A percentile compares a stretch with the other conserved stretches of the same genome.
These are phyloP conservation scores for Pammene fasciana DNA, from an alignment of 2,888 invertebrate species.

Conservation along the genomic window DNA sequence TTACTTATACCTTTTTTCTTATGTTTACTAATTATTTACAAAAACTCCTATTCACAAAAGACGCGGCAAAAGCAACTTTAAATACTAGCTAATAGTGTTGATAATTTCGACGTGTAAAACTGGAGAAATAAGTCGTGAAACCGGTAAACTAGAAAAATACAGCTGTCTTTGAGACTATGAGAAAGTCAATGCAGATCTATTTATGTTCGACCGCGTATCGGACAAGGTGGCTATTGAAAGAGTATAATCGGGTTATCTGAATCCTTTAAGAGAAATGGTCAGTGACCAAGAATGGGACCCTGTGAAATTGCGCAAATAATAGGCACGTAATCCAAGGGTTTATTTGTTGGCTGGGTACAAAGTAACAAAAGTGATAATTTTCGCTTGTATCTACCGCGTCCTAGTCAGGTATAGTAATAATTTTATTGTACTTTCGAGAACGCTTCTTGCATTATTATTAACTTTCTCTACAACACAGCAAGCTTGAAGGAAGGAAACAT, in stretches of 20 bases:
- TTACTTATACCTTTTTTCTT: conserved; percentile 31
- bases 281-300: conserved; percentile 4
- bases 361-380: conserved; percentile 20
- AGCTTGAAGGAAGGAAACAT: conserved; percentile 20
- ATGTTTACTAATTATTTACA: conserved; percentile 17
- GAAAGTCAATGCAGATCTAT: conserved; percentile 32
- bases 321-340: conserved; percentile 11
- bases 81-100: neutral
- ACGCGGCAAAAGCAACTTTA: neutral
- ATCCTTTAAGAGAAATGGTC: conserved; percentile 23
- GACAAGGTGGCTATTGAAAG: conserved; percentile 20
- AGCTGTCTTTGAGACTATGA: conserved; percentile 37
- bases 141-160: conserved; percentile 35
- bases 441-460: conserved; percentile 28
- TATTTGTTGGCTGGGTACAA: conserved; percentile 5
- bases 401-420: conserved; percentile 25
- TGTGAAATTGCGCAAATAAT: conserved; percentile 6
- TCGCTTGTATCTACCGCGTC: conserved; percentile 2
- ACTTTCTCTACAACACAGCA: conserved; percentile 15
- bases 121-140: neutral
- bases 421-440: conserved; percentile 37
- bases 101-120: neutral
- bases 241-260: conserved; percentile 29
- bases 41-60: neutral
- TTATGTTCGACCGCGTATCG: conserved; percentile 15